A percentile compares a stretch with the other conserved stretches of the same genome.
These are phyloP conservation scores for Ephestia elutella DNA, from an alignment of 1,140 invertebrate genomes.

Conservation along the genomic window DNA sequence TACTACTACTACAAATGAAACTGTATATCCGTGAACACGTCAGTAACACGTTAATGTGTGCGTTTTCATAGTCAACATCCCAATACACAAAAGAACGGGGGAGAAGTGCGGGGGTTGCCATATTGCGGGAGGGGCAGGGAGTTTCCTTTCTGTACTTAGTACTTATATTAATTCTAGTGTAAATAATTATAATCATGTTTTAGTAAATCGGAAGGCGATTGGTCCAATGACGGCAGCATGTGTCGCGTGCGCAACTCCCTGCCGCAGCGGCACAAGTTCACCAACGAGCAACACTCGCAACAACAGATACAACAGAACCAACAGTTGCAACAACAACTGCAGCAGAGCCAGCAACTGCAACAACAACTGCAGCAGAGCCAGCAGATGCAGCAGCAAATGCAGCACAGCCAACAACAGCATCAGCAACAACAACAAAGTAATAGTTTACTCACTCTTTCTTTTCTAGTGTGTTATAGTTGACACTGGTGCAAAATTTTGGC, in stretches of 20 bases:
- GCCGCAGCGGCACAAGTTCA: slow-evolving; percentile 61
- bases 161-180: no score
- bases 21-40: no score
- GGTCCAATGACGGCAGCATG: slow-evolving; percentile 61
- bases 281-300: slow-evolving; percentile 57
- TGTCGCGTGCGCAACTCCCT: slow-evolving; percentile 60
- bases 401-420: slow-evolving; percentile 23
- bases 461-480: neutral
- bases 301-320: slow-evolving; percentile 33
- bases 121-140: no score
- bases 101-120: no score
- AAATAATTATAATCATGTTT: neutral
- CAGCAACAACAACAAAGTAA: slow-evolving; percentile 21
- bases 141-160: no score
- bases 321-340: slow-evolving; percentile 28
- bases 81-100: no score
- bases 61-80: no score
- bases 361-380: slow-evolving; percentile 29
- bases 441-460: neutral
- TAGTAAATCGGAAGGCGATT: slow-evolving; percentile 61
- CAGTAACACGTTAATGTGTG: no score
- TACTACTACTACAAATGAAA: no score
- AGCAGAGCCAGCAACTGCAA: slow-evolving; percentile 26
- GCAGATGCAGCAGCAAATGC: slow-evolving; percentile 21
- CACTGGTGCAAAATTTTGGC: no score